Evolutionary conservation across 2,888 invertebrate genomes (phyloP), one percentile per base, ranked within the genome.

Genomic region (Lypha dubia): DNA sequence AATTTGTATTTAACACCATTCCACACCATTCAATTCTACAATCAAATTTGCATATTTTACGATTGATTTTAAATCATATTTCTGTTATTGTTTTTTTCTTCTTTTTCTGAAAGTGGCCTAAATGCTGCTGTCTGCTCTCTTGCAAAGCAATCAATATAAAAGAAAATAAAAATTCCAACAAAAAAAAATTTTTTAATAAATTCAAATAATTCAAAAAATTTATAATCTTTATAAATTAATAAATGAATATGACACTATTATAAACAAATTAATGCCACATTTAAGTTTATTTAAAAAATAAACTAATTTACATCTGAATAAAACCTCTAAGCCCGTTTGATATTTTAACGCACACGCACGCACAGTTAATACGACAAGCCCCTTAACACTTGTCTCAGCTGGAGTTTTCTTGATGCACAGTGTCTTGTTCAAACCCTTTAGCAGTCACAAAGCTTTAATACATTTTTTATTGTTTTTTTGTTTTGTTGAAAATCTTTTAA

Each of bases 191-290:
- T 44, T 44, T 44, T 44, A 4, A 38, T 20, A 22, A 58, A 46
- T 46, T 49, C 46, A 58, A 49, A 28, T 44, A n/a, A n/a, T n/a
- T 63, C n/a, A 11, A 63, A 17, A 13, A 7, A 38, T 17, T 4
- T 53, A 53, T 67, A 67, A 76, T 46, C 53, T 58, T 63, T 24
- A 7, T n/a, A 49, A 73, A 62, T 65, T 44, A 53, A 17, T 44
- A 63, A 74, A 56, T 63, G 56, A 56, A 65, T 58, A 71, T 82
- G 76, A 76, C 71, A 67, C 67, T 41, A 76, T 76, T 76, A 76
- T 76, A 71, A 71, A 76, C 71, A 65, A 71, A 82, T 76, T 82
- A 76, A n/a, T 67, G 70, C 28, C 70, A 51, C 41, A 49, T 65
- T 58, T 65, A 46, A 13, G 17, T 49, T 56, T 46, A 22, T 67